phyloP scores from a whole-genome alignment of 2,888 invertebrate genomes.

The Hybos culiciformis region DNA sequence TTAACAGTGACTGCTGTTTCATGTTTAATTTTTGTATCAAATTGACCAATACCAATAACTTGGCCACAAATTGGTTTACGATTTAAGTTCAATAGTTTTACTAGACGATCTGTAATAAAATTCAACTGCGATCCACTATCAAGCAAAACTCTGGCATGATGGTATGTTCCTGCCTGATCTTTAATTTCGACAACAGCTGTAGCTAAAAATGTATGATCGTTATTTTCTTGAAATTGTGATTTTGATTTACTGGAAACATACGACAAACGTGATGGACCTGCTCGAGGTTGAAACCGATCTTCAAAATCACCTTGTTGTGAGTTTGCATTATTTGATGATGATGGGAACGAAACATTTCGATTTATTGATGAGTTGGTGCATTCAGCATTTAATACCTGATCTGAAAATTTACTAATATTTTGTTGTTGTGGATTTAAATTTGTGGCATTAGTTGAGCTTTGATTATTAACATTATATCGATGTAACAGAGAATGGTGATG shows the following conservation, averaged over 20 bases:
- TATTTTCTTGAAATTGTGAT: too few species aligned
- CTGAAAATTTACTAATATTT: too few species aligned
- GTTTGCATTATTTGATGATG: neutral
- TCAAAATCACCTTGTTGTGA: neutral
- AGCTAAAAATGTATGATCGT: neutral
- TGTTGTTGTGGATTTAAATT: neutral
- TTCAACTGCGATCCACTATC: neutral
- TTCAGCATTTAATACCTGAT: too few species aligned
- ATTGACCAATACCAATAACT: neutral
- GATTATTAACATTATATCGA: slow-evolving; percentile 1
- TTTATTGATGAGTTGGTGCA: too few species aligned
- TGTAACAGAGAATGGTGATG: slow-evolving; percentile 4
- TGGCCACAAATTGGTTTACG: too few species aligned
- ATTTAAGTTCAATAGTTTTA: too few species aligned
- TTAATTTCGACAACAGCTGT: neutral
- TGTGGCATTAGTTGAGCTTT: neutral
- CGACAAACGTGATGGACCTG: too few species aligned
- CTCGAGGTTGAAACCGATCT: too few species aligned
- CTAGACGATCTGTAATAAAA: neutral
- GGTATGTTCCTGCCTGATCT: neutral
- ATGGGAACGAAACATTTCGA: neutral
- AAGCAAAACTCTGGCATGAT: neutral
- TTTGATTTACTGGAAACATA: too few species aligned
- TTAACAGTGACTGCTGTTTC: neutral
- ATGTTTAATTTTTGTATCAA: neutral